Base-by-base conservation (phyloP, 2,797 vertebrate genomes). In the Spea hammondii region DNA sequence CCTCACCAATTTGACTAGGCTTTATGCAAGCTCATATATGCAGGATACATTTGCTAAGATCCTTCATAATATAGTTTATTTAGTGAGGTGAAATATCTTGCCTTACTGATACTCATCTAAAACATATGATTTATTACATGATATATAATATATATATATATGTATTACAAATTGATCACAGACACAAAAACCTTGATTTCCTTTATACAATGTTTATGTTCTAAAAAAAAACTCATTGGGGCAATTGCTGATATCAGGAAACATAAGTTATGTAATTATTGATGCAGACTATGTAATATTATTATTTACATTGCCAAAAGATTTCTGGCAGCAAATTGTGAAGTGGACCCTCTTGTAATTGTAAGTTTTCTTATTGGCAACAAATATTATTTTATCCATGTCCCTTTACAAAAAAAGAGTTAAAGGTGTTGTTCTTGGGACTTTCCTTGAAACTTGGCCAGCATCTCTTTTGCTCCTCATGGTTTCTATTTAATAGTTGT, bases 401-500 rank as follows among this genome's bases (percentile, higher is more conserved):
- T 81, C 75, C 74, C 74, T 76, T 68, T 73, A 69, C 74, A 77
- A 77, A 77, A 82, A 77, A 77, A 77, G 53, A 77, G 65, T 77
- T 73, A 77, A 82, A 82, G 79, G 79, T 82, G 75, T 82, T 82
- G 70, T 82, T 82, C 75, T 77, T 82, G 74, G 69, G 79, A 72
- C 79, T 65, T 67, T 77, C 75, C n/a, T 77, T 53, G 77, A 74
- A 71, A 77, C 45, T 73, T 82, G 79, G 79, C 70, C 44, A 59
- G 44, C 14, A 64, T 70, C 70, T 74, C 64, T 76, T 54, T 0
- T 59, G 69, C 69, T 81, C 79, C 79, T 81, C 79, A 76, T 81
- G 79, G 79, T 81, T 81, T 81, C 74, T 81, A 81, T 81, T 81
- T 81, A 81, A 48, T 10, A 81, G 79, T 76, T 81, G 79, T 81